Percentiles rank a stretch among this genome's conserved stretches.
phyloP scores from a whole-genome alignment of 2,888 invertebrate genomes.

The Ormyrus pomaceus region DNA sequence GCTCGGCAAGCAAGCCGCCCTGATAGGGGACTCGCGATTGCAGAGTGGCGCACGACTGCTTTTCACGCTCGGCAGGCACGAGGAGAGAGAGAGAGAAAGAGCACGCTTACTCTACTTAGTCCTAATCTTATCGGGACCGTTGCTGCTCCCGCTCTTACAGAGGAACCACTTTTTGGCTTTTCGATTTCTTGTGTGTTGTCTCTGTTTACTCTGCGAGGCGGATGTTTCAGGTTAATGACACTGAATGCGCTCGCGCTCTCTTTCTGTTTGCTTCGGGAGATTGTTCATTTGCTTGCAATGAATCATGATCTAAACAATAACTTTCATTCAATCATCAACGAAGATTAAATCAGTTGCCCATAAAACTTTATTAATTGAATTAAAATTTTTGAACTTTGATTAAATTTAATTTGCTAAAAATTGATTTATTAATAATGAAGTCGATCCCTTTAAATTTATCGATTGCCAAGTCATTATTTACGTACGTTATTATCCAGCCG shows the following conservation, averaged over 20 bases:
- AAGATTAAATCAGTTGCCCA: too few species aligned
- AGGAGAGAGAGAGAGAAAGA: too few species aligned
- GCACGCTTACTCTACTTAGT: neutral
- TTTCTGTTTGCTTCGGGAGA: too few species aligned
- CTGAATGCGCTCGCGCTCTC: neutral
- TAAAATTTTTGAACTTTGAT: too few species aligned
- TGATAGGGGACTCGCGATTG: conserved; percentile 46
- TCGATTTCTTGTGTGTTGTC: neutral
- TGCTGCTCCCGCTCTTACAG: neutral
- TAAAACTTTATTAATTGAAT: too few species aligned
- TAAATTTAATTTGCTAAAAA: too few species aligned
- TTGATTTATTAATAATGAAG: too few species aligned
- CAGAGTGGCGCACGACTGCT: conserved; percentile 31
- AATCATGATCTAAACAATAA: too few species aligned
- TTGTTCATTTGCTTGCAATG: too few species aligned
- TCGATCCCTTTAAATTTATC: neutral
- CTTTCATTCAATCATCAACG: too few species aligned
- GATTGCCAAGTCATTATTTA: too few species aligned
- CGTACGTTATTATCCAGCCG: conserved; percentile 1
- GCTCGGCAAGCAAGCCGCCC: neutral
- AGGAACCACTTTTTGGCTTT: neutral
- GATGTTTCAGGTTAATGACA: too few species aligned
- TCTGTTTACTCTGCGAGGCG: neutral
- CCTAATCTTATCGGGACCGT: conserved; percentile 40
- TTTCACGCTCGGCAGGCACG: conserved; percentile 28